phyloP scores from a whole-genome alignment of 2,888 invertebrate species.

The Euproctis similis region DNA sequence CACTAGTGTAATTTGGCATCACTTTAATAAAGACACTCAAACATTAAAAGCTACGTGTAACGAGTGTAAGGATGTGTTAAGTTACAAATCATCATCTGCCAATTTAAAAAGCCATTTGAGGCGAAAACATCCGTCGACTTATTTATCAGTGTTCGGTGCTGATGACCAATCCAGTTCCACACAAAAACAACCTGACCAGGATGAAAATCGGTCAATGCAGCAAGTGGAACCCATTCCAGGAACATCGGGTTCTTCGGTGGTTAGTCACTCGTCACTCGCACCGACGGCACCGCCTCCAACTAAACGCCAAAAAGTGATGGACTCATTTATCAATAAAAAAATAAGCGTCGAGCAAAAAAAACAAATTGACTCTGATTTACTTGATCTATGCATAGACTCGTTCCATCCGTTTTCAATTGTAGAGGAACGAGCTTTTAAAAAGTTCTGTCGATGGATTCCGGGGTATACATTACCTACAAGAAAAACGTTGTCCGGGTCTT shows the following conservation, averaged over 20 bases:
- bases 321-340: neutral
- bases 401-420: constrained; percentile 2
- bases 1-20: too few relatives aligned
- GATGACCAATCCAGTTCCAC: neutral
- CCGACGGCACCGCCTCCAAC: neutral
- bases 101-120: constrained; percentile 3
- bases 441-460: constrained; percentile 1
- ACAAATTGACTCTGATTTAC: neutral
- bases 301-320: neutral
- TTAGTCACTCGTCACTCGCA: neutral
- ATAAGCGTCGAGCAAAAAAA: neutral
- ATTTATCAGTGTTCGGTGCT: neutral
- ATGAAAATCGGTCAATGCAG: too few relatives aligned
- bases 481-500: neutral
- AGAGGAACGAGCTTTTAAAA: constrained; percentile 2
- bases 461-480: constrained; percentile 1
- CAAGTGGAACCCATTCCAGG: too few relatives aligned
- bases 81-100: constrained; percentile 3
- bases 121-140: constrained; percentile 1
- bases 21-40: constrained; percentile 4
- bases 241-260: neutral
- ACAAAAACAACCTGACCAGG: too few relatives aligned
- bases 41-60: constrained; percentile 6
- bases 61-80: neutral
- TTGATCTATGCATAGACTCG: neutral